Conservation (phyloP, 2,888 invertebrate genomes). For the Julus scanicus region DNA sequence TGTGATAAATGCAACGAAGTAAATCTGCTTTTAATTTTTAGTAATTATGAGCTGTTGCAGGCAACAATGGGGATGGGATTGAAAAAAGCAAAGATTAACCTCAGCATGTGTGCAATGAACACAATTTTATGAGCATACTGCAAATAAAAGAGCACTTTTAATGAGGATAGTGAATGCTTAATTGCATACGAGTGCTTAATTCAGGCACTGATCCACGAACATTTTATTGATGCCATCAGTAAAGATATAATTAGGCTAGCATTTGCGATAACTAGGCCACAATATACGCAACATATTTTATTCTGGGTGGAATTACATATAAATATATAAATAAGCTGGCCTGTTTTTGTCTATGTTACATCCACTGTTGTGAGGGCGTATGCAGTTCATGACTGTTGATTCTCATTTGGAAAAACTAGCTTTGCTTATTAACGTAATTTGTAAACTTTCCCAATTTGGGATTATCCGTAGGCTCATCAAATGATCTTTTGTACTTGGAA, state of each 20-base stretch:
- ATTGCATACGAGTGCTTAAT: background rate
- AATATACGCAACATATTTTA: background rate
- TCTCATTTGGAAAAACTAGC: background rate
- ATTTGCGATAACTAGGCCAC: background rate
- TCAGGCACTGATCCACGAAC: constrained; percentile 17
- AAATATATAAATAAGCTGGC: background rate
- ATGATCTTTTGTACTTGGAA: too few species aligned
- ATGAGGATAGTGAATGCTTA: background rate
- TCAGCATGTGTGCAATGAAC: background rate
- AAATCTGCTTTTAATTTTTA: background rate
- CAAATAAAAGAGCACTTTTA: constrained; percentile 12
- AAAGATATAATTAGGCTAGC: background rate
- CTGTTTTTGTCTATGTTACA: background rate
- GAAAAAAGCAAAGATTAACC: background rate
- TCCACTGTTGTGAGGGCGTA: background rate
- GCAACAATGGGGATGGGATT: background rate
- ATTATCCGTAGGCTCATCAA: too few species aligned
- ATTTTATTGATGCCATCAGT: constrained; percentile 9
- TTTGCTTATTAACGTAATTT: background rate
- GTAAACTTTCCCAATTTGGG: too few species aligned
- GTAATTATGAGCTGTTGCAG: background rate
- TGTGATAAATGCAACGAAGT: background rate
- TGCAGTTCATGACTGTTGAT: background rate
- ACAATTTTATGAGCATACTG: constrained; percentile 25
- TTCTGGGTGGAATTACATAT: background rate